Evolutionary conservation across 1,140 invertebrate species (phyloP).

Genomic region (Hypsibius dujardini): DNA sequence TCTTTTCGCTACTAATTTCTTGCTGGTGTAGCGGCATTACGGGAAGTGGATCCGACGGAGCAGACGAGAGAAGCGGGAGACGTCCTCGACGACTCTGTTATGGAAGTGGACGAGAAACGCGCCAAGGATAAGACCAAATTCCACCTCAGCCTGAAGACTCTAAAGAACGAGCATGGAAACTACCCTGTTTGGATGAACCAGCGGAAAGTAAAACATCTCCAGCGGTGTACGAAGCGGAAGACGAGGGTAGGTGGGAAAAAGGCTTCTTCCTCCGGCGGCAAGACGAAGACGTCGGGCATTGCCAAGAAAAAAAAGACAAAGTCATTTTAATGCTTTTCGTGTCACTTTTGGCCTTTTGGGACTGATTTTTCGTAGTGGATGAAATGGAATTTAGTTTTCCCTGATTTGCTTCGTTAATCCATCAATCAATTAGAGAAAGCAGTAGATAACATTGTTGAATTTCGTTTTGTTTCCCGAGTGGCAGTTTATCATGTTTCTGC

Average conservation of each 20-base stretch:
- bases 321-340: no score
- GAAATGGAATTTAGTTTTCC: no score
- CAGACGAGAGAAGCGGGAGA: background rate
- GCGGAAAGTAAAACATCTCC: background rate
- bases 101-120: background rate
- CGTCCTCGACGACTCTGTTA: background rate
- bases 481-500: no score
- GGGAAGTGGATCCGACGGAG: background rate
- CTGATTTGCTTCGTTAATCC: no score
- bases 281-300: background rate
- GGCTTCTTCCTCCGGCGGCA: no score
- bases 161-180: slow-evolving; percentile 9
- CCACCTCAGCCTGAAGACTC: background rate
- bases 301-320: background rate
- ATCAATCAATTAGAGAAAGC: no score
- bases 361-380: no score
- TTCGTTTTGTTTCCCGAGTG: no score
- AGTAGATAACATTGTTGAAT: no score
- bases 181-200: slow-evolving; percentile 13
- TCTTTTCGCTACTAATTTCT: background rate
- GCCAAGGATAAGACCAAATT: slow-evolving; percentile 4
- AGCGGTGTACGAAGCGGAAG: background rate
- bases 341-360: no score
- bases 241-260: no score
- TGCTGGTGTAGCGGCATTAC: background rate